These are phyloP conservation scores for Eutolmus rufibarbis DNA, from an alignment of 2,888 invertebrate genomes.

Conservation along the genomic window DNA sequence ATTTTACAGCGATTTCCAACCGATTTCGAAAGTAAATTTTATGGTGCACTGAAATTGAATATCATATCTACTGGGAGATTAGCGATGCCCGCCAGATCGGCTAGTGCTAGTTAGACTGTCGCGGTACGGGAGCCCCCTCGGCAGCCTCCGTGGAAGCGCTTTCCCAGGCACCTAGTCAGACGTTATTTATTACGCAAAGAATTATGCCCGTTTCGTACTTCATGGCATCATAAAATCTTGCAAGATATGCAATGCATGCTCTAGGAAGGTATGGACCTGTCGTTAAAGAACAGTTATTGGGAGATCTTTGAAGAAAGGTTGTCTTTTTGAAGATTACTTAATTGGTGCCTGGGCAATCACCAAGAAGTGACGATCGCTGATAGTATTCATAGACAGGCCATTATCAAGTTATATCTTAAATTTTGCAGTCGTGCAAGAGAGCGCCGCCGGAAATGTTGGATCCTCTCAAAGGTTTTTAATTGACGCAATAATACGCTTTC, in stretches of 20 bases:
- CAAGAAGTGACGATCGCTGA: neutral
- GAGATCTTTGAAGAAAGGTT: neutral
- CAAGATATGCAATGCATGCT: neutral
- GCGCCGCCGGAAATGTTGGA: neutral
- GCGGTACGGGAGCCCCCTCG: neutral
- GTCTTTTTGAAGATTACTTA: neutral
- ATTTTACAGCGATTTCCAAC: slow-evolving; percentile 2
- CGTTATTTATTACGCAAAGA: slow-evolving; percentile 18
- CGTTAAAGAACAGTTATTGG: slow-evolving; percentile 22
- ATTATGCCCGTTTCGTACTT: neutral
- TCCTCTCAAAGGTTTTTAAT: neutral
- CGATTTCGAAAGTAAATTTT: slow-evolving; percentile 6
- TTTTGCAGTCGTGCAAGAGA: neutral
- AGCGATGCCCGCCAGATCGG: neutral
- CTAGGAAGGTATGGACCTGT: neutral
- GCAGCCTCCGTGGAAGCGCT: neutral
- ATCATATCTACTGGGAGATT: neutral
- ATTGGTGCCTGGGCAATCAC: neutral
- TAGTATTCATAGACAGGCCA: neutral
- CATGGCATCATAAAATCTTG: neutral
- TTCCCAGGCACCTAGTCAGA: neutral
- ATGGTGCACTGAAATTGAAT: neutral
- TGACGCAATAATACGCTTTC: neutral
- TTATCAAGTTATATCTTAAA: neutral
- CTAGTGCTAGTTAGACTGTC: neutral